A percentile compares a stretch with the other conserved stretches of the same genome.
phyloP scores from a whole-genome alignment of 2,797 vertebrate species.

The Acipenser ruthenus region DNA sequence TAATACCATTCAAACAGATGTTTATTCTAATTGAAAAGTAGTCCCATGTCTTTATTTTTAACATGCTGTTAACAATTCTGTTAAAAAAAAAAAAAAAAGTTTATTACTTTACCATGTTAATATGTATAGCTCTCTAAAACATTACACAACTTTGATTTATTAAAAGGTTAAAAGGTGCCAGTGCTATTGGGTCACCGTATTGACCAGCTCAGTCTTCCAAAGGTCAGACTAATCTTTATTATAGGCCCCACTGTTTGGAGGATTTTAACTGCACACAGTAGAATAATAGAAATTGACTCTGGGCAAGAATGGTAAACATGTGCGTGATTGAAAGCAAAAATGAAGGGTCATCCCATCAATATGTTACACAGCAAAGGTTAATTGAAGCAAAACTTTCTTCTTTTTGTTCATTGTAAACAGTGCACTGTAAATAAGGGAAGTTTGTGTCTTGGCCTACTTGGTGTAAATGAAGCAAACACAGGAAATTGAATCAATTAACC shows the following conservation, averaged over 20 bases:
- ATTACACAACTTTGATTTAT: too few species aligned
- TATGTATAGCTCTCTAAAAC: too few species aligned
- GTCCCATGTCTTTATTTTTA: too few species aligned
- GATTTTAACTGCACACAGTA: conserved; percentile 26
- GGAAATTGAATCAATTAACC: not conserved
- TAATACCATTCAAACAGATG: too few species aligned
- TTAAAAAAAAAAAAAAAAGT: too few species aligned
- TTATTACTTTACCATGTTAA: too few species aligned
- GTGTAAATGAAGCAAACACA: not conserved
- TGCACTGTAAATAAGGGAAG: conserved; percentile 1
- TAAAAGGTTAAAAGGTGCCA: conserved; percentile 1
- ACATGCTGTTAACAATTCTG: too few species aligned
- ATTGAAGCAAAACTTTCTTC: not conserved
- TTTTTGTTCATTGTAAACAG: conserved; percentile 3
- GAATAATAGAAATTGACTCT: conserved; percentile 31
- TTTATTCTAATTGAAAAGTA: too few species aligned
- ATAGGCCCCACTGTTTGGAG: conserved; percentile 22
- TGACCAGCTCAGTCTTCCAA: conserved; percentile 41
- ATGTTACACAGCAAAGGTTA: conserved; percentile 27
- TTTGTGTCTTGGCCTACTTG: not conserved
- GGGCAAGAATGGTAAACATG: conserved; percentile 20
- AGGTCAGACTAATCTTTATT: conserved; percentile 44
- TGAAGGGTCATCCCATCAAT: conserved; percentile 23
- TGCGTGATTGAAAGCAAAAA: conserved; percentile 21
- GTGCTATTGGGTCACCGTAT: conserved; percentile 29